Base-by-base conservation (phyloP, 2,797 vertebrate genomes). In the Ctenopoma multispine region DNA sequence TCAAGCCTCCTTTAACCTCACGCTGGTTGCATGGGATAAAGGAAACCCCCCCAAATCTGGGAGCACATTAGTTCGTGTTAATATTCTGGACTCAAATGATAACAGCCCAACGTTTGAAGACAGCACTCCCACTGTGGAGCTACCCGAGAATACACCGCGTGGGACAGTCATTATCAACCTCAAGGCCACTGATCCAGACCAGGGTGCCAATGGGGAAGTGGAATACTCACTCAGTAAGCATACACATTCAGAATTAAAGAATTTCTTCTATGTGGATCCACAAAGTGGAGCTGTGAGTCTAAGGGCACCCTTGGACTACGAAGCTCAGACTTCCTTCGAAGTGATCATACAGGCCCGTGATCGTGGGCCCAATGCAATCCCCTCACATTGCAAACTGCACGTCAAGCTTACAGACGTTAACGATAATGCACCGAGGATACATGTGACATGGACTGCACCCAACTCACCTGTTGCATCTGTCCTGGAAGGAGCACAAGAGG, bases 51-150 rank as follows among this genome's bases (percentile, higher is more conserved):
- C 95, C 1, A 95, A 91, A 77, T 96, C 97, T 47, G 97, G 96
- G 18, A 97, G 94, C 2, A 94, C 95, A 31, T 86, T 95, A 74
- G 85, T 99, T 36, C 94, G 88, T 64, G 93, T 99, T 61, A 95
- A 91, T 0, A 94, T 98, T 54, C 86, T 96, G 0, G 97, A 99
- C 85, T 97, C 97, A 41, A 98, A 98, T 0, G 97, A 98, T 75
- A 98, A 98, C 75, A 98, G 96, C 60, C 97, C 97, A 0, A 38
- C 89, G 5, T 98, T 98, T 89, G 94, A 95, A 46, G 94, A 97
- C 67, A 95, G 87, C 74, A 94, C 90, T 0, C 85, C 96, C 57
- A 91, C 73, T 0, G 89, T 97, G 11, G 95, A 96, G 75, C 92
- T 99, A 8, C 23, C 61, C 18, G 97, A 99, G 89, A 94, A 98